Percentiles rank a stretch among this genome's conserved stretches.
Conservation (phyloP, 1,140 invertebrate species). For the Calephelis nemesis region DNA sequence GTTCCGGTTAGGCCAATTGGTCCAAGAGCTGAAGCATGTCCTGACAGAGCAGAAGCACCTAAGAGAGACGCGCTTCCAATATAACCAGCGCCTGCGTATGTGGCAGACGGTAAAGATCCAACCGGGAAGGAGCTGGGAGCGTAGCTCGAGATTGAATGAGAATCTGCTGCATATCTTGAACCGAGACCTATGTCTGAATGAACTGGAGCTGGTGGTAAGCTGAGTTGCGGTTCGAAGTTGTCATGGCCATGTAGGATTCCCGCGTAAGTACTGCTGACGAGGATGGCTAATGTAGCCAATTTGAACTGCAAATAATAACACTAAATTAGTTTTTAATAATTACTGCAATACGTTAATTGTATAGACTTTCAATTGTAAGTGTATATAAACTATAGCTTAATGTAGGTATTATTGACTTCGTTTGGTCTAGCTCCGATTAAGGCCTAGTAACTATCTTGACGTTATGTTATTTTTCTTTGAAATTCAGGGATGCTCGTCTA, state of each 20-base stretch:
- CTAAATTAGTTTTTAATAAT: slow-evolving; percentile 4
- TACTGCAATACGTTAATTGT: too few species aligned
- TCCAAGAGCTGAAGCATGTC: slow-evolving; percentile 18
- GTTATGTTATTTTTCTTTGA: slow-evolving; percentile 12
- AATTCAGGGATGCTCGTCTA: too few species aligned
- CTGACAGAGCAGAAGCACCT: slow-evolving; percentile 21
- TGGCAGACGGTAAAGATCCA: slow-evolving; percentile 64
- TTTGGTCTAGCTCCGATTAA: too few species aligned
- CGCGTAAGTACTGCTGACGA: slow-evolving; percentile 57
- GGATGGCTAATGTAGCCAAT: slow-evolving; percentile 60
- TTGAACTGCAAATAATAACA: slow-evolving; percentile 59
- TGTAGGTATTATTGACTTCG: too few species aligned
- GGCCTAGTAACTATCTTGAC: slow-evolving; percentile 9
- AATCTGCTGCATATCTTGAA: slow-evolving; percentile 52
- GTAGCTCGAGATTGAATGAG: slow-evolving; percentile 47
- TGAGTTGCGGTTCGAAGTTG: slow-evolving; percentile 24
- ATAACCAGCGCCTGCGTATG: slow-evolving; percentile 37
- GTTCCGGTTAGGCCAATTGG: slow-evolving; percentile 27
- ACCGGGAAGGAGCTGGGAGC: slow-evolving; percentile 62
- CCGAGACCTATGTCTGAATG: not conserved
- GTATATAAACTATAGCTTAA: too few species aligned
- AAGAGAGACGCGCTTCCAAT: slow-evolving; percentile 11
- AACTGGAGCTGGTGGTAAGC: slow-evolving; percentile 33
- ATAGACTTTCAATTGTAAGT: too few species aligned
- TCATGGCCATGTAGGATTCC: slow-evolving; percentile 48